A percentile compares a stretch with the other conserved stretches of the same genome.
Evolutionary conservation across 1,140 invertebrate genomes (phyloP).

Genomic region (Ips nitidus): DNA sequence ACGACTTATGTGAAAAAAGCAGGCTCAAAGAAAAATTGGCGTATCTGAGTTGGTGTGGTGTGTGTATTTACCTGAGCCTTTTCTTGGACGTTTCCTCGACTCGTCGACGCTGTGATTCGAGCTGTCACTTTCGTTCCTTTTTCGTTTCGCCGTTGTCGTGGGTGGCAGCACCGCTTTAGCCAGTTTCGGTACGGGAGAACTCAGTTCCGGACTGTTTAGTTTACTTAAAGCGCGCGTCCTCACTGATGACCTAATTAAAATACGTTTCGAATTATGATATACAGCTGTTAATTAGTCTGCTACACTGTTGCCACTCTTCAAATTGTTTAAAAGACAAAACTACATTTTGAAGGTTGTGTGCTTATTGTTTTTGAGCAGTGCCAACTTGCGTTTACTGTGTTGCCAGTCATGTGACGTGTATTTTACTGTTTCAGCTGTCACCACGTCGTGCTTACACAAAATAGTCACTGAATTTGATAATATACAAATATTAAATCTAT

Average conservation of each 20-base stretch:
- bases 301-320: neutral
- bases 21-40: slow-evolving; percentile 5
- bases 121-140: slow-evolving; percentile 76
- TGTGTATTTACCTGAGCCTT: slow-evolving; percentile 51
- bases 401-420: too few relatives aligned
- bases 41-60: too few relatives aligned
- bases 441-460: neutral
- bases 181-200: slow-evolving; percentile 51
- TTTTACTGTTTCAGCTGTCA: too few relatives aligned
- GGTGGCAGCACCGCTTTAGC: slow-evolving; percentile 35
- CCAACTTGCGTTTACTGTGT: too few relatives aligned
- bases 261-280: neutral
- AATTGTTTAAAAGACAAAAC: slow-evolving; percentile 7
- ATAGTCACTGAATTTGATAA: too few relatives aligned
- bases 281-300: too few relatives aligned
- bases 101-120: slow-evolving; percentile 64
- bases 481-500: too few relatives aligned
- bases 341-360: neutral
- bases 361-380: too few relatives aligned
- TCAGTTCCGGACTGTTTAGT: slow-evolving; percentile 67
- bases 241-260: slow-evolving; percentile 48
- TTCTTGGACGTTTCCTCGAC: slow-evolving; percentile 55
- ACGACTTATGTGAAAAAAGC: too few relatives aligned
- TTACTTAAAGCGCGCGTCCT: slow-evolving; percentile 71
- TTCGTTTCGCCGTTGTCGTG: slow-evolving; percentile 60